Conservation (phyloP, 2,113 vertebrate genomes). For the Pteropus alecto region DNA sequence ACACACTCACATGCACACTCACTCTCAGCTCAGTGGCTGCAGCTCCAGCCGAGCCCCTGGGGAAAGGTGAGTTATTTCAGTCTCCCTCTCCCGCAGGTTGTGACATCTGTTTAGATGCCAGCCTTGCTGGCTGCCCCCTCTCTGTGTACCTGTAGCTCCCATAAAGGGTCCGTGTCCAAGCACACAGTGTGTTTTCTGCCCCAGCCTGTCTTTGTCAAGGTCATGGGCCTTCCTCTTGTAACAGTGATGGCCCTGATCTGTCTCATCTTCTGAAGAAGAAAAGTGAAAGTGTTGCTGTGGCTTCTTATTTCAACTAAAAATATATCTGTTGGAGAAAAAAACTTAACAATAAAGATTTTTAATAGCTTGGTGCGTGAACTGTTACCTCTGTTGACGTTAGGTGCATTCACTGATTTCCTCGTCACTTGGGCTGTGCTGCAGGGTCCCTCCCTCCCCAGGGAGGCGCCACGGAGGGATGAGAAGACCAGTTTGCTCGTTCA, state of each 20-base stretch:
- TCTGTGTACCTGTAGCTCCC: neutral
- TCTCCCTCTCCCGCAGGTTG: neutral
- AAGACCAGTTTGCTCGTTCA: neutral
- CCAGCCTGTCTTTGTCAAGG: neutral
- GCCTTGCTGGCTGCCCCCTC: neutral
- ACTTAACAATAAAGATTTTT: conserved; percentile 73
- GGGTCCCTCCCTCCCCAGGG: neutral
- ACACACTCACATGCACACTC: rapidly evolving
- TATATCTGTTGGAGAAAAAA: conserved; percentile 51
- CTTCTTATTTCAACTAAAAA: conserved; percentile 68
- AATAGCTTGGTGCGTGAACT: conserved; percentile 42
- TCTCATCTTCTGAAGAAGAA: conserved; percentile 55
- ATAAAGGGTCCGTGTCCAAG: rapidly evolving
- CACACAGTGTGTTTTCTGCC: neutral
- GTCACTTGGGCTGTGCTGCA: neutral
- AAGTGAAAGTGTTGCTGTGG: conserved; percentile 62
- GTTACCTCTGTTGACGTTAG: neutral
- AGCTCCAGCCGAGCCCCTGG: neutral
- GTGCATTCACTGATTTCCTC: no score
- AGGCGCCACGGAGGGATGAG: neutral
- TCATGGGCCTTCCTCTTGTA: neutral
- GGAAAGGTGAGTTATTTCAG: neutral
- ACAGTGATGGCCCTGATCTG: conserved; percentile 41
- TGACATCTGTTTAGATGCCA: neutral
- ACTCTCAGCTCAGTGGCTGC: neutral